phyloP scores from a whole-genome alignment of 2,797 vertebrate genomes.

The Vipera ursinii region DNA sequence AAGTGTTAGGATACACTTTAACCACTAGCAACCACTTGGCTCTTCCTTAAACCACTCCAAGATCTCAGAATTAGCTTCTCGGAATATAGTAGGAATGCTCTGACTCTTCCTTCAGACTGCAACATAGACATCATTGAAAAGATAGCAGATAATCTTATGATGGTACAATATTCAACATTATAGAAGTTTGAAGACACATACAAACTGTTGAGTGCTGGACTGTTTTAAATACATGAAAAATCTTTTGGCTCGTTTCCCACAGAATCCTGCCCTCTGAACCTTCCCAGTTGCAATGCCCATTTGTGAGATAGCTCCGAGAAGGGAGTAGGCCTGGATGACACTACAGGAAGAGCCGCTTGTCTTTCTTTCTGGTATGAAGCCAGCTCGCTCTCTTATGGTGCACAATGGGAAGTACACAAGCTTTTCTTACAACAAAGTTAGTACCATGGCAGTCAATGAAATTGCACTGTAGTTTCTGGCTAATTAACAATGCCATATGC shows the following conservation, averaged over 20 bases:
- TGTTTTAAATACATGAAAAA: neutral
- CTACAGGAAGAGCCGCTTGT: neutral
- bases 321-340: neutral
- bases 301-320: neutral
- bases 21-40: neutral
- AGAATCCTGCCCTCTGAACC: neutral
- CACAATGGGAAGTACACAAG: neutral
- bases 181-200: neutral
- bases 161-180: neutral
- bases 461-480: neutral
- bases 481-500: neutral
- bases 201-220: neutral
- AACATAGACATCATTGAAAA: neutral
- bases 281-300: neutral
- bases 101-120: neutral
- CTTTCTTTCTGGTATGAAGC: neutral
- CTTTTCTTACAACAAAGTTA: neutral
- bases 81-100: neutral
- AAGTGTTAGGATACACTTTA: neutral
- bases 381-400: neutral
- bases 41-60: neutral
- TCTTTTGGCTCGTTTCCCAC: neutral
- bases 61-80: neutral
- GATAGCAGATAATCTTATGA: neutral
- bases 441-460: neutral